Percentiles rank a stretch among this genome's conserved stretches.
phyloP scores from a whole-genome alignment of 2,888 invertebrate species.

The Elegia similella region DNA sequence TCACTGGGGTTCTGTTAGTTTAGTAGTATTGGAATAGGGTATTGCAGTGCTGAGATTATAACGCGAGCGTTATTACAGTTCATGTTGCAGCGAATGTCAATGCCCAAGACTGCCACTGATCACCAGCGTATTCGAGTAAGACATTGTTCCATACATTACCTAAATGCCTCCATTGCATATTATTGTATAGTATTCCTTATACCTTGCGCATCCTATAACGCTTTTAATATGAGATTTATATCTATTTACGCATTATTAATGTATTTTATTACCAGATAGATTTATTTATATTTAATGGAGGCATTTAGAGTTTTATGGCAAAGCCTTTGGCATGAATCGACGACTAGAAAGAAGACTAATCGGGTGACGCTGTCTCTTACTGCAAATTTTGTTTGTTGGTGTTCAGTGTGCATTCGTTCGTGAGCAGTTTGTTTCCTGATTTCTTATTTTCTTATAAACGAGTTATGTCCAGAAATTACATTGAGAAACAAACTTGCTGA shows the following conservation, averaged over 20 bases:
- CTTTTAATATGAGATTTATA: neutral
- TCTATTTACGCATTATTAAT: neutral
- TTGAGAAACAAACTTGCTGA: constrained; percentile 34
- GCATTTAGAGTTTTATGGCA: constrained; percentile 51
- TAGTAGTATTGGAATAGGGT: neutral
- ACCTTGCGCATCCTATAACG: constrained; percentile 12
- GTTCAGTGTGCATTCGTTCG: constrained; percentile 73
- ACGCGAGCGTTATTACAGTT: constrained; percentile 85
- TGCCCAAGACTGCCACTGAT: constrained; percentile 91
- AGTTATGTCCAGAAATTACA: constrained; percentile 17
- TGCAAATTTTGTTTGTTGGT: constrained; percentile 68
- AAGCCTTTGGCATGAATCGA: constrained; percentile 61
- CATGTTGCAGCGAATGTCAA: constrained; percentile 94
- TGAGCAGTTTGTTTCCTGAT: constrained; percentile 46
- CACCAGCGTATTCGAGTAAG: constrained; percentile 97
- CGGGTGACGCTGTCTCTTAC: constrained; percentile 52
- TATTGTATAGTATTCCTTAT: constrained; percentile 10
- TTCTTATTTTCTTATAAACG: constrained; percentile 19
- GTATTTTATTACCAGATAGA: neutral
- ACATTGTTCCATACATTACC: constrained; percentile 52
- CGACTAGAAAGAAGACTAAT: constrained; percentile 61
- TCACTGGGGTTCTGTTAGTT: neutral
- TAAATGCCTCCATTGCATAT: constrained; percentile 55
- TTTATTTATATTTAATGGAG: constrained; percentile 45
- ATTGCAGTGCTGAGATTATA: constrained; percentile 29